phyloP scores from a whole-genome alignment of 2,888 invertebrate species.

The Caenorhabditis sinica region DNA sequence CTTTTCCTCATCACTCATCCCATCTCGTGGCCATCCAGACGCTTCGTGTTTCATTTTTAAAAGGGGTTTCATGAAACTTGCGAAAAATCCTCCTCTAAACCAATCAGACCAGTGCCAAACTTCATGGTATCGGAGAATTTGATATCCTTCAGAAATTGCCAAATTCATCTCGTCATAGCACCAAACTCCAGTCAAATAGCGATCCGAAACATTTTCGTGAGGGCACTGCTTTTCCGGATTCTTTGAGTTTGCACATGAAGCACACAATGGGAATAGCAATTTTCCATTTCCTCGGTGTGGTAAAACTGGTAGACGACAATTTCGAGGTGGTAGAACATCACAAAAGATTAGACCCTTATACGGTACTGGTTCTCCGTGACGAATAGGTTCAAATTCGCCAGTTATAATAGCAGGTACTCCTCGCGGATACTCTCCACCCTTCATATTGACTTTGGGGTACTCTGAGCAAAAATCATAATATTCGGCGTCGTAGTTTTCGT shows the following conservation, averaged over 20 bases:
- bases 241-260: too few species aligned
- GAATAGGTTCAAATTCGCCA: background rate
- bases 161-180: background rate
- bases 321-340: background rate
- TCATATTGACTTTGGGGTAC: too few species aligned
- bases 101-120: conserved; percentile 28
- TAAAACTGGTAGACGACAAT: background rate
- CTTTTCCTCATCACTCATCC: background rate
- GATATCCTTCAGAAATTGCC: conserved; percentile 14
- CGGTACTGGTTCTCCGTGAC: background rate
- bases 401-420: background rate
- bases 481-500: background rate
- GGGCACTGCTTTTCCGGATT: too few species aligned
- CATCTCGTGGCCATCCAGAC: conserved; percentile 1
- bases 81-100: conserved; percentile 30
- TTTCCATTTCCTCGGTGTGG: too few species aligned
- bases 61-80: conserved; percentile 13
- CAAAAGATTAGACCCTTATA: background rate
- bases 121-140: conserved; percentile 22
- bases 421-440: too few species aligned
- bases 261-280: too few species aligned
- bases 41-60: conserved; percentile 24
- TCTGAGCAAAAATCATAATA: too few species aligned
- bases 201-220: too few species aligned
- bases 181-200: background rate